phyloP scores from a whole-genome alignment of 2,888 invertebrate species.

The Ashinkailepas kermadecensis region DNA sequence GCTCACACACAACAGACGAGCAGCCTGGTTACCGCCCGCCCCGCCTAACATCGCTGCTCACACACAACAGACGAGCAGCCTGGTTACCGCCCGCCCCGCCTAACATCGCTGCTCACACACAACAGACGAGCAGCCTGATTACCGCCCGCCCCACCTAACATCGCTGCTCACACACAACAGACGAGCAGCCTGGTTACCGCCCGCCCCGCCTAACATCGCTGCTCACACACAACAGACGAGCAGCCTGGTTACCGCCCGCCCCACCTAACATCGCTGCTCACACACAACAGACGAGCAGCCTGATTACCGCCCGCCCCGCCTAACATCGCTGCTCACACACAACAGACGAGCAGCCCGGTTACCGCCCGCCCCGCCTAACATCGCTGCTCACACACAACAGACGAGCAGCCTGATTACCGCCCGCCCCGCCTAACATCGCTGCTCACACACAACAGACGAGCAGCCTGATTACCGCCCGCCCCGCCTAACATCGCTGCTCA shows the following conservation, averaged over 20 bases:
- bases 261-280: constrained; percentile 48
- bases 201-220: constrained; percentile 47
- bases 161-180: constrained; percentile 43
- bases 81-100: too few relatives aligned
- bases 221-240: constrained; percentile 34
- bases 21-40: too few relatives aligned
- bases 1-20: constrained; percentile 34
- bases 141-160: constrained; percentile 36
- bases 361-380: constrained; percentile 36
- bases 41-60: constrained; percentile 48
- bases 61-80: constrained; percentile 25
- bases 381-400: constrained; percentile 43
- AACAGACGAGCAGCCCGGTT: not conserved
- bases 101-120: constrained; percentile 47
- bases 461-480: too few relatives aligned
- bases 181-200: not conserved
- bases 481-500: constrained; percentile 48
- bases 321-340: constrained; percentile 47
- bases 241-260: too few relatives aligned
- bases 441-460: constrained; percentile 34
- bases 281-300: constrained; percentile 25
- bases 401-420: not conserved
- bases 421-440: constrained; percentile 47
- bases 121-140: not conserved
- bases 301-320: too few relatives aligned